Conservation (phyloP, 92 coral and sea anemone genomes). For the Actinostola sp. region DNA sequence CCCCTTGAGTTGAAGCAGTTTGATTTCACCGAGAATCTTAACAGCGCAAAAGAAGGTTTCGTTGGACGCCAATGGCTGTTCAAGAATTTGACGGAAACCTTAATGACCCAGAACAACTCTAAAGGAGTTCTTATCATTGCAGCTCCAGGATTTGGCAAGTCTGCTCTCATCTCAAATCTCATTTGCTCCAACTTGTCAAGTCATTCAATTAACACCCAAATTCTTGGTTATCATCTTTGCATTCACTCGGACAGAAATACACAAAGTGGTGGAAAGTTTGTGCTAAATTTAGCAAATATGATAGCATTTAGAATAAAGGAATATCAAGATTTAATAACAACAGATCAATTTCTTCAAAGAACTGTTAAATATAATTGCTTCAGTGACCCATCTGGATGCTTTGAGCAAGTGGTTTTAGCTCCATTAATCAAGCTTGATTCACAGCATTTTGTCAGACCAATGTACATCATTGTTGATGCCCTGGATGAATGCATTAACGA, state of each 20-base stretch:
- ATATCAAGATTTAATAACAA: constrained; percentile 35
- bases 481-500: constrained; percentile 72
- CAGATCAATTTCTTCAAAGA: constrained; percentile 39
- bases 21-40: constrained; percentile 50
- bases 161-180: constrained; percentile 75
- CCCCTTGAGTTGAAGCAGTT: constrained; percentile 43
- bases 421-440: constrained; percentile 41
- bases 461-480: constrained; percentile 71
- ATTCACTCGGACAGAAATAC: constrained; percentile 62
- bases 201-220: constrained; percentile 50
- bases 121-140: constrained; percentile 58
- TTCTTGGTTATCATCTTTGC: constrained; percentile 78
- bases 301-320: constrained; percentile 65
- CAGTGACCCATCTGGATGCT: constrained; percentile 67
- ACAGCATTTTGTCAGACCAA: neutral
- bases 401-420: constrained; percentile 53
- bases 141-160: constrained; percentile 82
- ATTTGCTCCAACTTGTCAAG: constrained; percentile 80
- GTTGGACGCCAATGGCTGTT: constrained; percentile 70
- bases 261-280: constrained; percentile 71
- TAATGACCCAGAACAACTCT: neutral
- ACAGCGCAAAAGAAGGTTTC: constrained; percentile 38
- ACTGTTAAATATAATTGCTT: constrained; percentile 50
- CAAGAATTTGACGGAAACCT: neutral
- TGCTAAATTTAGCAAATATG: constrained; percentile 76